Base-by-base conservation (phyloP, 2,888 invertebrate species). In the Allolobophora icterica region DNA sequence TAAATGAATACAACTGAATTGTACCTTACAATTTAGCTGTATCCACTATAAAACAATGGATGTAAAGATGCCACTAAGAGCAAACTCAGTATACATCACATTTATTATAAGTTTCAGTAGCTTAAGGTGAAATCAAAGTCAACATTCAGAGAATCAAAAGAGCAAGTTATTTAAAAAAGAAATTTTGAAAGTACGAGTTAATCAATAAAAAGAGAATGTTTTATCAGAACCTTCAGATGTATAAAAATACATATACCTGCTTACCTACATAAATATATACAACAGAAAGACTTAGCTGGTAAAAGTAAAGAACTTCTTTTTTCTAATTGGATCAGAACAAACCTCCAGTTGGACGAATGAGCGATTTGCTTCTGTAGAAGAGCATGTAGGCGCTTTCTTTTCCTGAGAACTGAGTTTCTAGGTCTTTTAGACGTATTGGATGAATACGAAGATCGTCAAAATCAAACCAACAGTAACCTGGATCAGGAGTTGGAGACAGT, bases 361-460 rank as follows among this genome's bases (percentile, higher is more conserved):
- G 35, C 33, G 89, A 35, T 35, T 34, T 52, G 52, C 90, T 93
- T 90, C 95, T 93, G 92, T 95, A 95, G 93, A 95, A 95, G 92
- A 95, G 92, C 95, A 95, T 95, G 93, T 95, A 95, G 42, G 95
- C 95, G 94, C 95, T 95, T 92, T 95, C 95, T 92, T 94, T 94
- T 24, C 95, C 95, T 84, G 94, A 93, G 92, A 94, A 95, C 92
- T 95, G 95, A 90, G 94, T 94, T 93, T 95, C 94, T 52, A 95
- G 93, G 34, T 95, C 94, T 90, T 93, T 93, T 45, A 92, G 93
- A 91, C 93, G 92, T 87, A 95, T 94, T n/a, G 95, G 94, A 52
- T 93, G 93, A 45, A 95, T 94, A 90, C 93, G 93, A 19, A 94
- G 93, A 92, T 95, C 95, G 92, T 95, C 94, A 92, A 95, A 95